Evolutionary conservation across 2,797 vertebrate genomes (phyloP).

Genomic region (Nannoperca obscura): DNA sequence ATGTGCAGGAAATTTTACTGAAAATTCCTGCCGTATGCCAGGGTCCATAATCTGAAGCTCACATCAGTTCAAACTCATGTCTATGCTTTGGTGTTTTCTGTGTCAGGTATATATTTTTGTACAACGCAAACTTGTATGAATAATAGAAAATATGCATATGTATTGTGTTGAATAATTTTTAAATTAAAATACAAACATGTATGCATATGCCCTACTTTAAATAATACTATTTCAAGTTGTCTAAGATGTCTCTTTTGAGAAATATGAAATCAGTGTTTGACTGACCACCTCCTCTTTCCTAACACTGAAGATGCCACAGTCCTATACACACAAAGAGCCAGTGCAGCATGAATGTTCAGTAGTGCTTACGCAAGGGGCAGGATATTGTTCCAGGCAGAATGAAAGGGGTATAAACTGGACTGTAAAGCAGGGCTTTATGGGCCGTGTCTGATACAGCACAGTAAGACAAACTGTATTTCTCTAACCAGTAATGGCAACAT

Average conservation of each 20-base stretch:
- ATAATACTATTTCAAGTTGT: not conserved
- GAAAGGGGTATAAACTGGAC: conserved; percentile 67
- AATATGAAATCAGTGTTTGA: not conserved
- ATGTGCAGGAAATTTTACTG: conserved; percentile 39
- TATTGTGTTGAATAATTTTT: not conserved
- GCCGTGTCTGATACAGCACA: conserved; percentile 63
- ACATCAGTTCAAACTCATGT: conserved; percentile 16
- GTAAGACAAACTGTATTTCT: conserved; percentile 53
- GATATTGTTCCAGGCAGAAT: conserved; percentile 48
- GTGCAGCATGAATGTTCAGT: conserved; percentile 22
- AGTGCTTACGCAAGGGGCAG: conserved; percentile 59
- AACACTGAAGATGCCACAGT: conserved; percentile 25
- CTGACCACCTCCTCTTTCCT: conserved; percentile 21
- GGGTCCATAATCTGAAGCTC: conserved; percentile 11
- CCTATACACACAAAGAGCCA: conserved; percentile 1
- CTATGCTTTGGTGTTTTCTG: not conserved
- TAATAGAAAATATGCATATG: not conserved
- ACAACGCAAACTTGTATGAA: not conserved
- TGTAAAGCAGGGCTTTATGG: conserved; percentile 76
- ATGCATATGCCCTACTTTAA: not conserved
- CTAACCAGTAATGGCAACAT: conserved; percentile 40
- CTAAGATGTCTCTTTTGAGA: not conserved
- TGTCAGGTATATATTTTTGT: not conserved
- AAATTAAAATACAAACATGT: not conserved
- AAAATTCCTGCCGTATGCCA: conserved; percentile 12